A percentile compares a stretch with the other conserved stretches of the same genome.
These are phyloP conservation scores for Mesocricetus auratus DNA, from an alignment of 2,113 vertebrate species.

Conservation along the genomic window DNA sequence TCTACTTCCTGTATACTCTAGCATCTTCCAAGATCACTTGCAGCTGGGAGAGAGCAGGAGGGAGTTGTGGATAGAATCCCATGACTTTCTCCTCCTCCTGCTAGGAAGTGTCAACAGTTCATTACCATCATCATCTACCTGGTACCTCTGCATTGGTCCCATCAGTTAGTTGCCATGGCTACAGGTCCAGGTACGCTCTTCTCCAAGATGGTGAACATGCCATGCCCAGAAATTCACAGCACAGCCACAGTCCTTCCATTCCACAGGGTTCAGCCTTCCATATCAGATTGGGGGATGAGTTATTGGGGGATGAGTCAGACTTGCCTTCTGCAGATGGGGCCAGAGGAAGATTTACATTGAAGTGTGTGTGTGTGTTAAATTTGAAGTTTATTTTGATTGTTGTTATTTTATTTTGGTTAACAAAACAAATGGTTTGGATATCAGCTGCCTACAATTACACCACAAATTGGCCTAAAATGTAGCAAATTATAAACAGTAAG, in stretches of 20 bases:
- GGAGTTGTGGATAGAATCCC: not conserved
- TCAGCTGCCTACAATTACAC: not conserved
- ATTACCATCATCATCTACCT: not conserved
- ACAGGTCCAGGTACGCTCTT: not conserved
- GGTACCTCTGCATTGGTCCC: not conserved
- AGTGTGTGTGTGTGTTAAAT: not conserved
- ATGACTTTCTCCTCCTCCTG: not conserved
- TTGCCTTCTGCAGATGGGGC: not conserved
- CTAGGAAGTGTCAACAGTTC: not conserved
- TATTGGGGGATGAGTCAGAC: not conserved
- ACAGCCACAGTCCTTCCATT: too few species aligned
- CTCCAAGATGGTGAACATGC: not conserved
- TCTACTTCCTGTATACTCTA: not conserved
- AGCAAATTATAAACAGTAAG: not conserved
- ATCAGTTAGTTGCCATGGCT: not conserved
- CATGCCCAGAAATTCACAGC: not conserved
- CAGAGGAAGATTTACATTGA: not conserved
- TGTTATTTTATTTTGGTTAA: slow-evolving; percentile 3
- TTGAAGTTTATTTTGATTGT: not conserved
- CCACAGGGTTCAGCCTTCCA: not conserved
- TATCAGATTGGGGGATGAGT: not conserved
- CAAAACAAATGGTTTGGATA: not conserved
- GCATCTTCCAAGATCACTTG: not conserved
- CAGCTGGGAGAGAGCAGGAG: not conserved
- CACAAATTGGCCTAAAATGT: not conserved